phyloP scores from a whole-genome alignment of 2,888 invertebrate species.

The Desoria tigrina region DNA sequence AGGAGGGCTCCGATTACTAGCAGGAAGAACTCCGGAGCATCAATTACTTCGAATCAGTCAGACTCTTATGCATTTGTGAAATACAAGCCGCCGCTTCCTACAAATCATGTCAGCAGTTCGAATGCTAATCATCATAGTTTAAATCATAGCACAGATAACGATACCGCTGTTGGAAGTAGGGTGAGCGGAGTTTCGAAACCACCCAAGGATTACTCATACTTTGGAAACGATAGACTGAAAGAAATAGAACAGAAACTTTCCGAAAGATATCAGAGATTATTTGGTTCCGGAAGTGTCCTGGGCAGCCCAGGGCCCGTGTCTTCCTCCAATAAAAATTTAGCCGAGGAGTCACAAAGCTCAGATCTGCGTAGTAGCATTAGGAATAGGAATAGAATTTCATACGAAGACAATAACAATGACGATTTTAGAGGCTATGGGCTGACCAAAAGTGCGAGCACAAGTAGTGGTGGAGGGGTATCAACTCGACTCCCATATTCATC shows the following conservation, averaged over 20 bases:
- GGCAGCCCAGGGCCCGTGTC: neutral
- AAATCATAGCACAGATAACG: slow-evolving; percentile 3
- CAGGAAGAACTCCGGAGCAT: slow-evolving; percentile 45
- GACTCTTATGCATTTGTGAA: slow-evolving; percentile 53
- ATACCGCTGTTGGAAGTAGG: slow-evolving; percentile 10
- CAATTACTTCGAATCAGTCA: slow-evolving; percentile 41
- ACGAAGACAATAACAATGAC: slow-evolving; percentile 25
- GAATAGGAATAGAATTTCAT: slow-evolving; percentile 9
- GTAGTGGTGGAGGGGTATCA: slow-evolving; percentile 31
- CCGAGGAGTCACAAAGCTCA: slow-evolving; percentile 9
- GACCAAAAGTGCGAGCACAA: slow-evolving; percentile 53
- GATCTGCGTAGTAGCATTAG: slow-evolving; percentile 12
- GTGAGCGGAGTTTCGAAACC: slow-evolving; percentile 10
- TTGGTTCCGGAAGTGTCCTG: slow-evolving; percentile 37
- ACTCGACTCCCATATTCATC: slow-evolving; percentile 31
- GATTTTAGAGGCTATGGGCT: slow-evolving; percentile 50
- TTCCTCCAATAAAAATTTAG: slow-evolving; percentile 12
- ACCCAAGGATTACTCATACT: slow-evolving; percentile 47
- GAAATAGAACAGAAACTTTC: slow-evolving; percentile 52
- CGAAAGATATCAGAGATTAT: slow-evolving; percentile 51
- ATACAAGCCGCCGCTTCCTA: slow-evolving; percentile 52
- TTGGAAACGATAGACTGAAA: slow-evolving; percentile 53
- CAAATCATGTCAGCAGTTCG: slow-evolving; percentile 19
- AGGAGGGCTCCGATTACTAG: slow-evolving; percentile 24
- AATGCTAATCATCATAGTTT: slow-evolving; percentile 19